Evolutionary conservation across 2,888 invertebrate genomes (phyloP), one percentile per base, ranked within the genome.

Genomic region (Lordiphosa fenestrarum): DNA sequence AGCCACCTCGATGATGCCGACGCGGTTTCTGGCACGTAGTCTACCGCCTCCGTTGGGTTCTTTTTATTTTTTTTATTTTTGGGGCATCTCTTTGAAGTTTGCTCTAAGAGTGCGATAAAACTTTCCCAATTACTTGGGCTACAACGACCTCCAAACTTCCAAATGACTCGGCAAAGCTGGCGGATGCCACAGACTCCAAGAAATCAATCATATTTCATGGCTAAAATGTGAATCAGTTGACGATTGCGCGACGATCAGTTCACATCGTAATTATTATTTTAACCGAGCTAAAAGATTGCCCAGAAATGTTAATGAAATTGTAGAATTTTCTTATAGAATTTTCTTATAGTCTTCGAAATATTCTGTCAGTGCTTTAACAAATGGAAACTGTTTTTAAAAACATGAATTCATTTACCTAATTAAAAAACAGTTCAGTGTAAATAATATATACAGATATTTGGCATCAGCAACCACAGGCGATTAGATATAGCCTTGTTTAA

Each of bases 21-120:
- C 80, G 86, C 74, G 60, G 52, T 64, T 47, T 58, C 55, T 38
- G 71, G 86, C 80, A 80, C 80, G 86, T 85, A 80, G 82, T 59
- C 70, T 67, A 37, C 15, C 57, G 40, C 39, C 33, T 50, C 13
- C 55, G 35, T 53, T 51, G 61, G 36, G 23, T 30, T 37, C 54
- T 39, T 44, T 40, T 21, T 38, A 13, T 12, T 44, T 40, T 21
- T 38, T 15, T 12, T 39, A n/a, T 12, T 47, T 66, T 56, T 38
- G 36, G 58, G 25, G 39, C 72, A 83, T 68, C 74, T 74, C 81
- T 76, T 58, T 44, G 40, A 40, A 25, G 53, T 41, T 33, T 49
- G 61, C 81, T 72, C 69, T 80, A 53, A 25, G 36, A 49, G 57
- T 57, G 41, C 36, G 41, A 53, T 39, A 39, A 25, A 42, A 36